Percentiles rank a stretch among this genome's conserved stretches.
Evolutionary conservation across 2,113 vertebrate genomes (phyloP).

Genomic region (Myocastor coypus): DNA sequence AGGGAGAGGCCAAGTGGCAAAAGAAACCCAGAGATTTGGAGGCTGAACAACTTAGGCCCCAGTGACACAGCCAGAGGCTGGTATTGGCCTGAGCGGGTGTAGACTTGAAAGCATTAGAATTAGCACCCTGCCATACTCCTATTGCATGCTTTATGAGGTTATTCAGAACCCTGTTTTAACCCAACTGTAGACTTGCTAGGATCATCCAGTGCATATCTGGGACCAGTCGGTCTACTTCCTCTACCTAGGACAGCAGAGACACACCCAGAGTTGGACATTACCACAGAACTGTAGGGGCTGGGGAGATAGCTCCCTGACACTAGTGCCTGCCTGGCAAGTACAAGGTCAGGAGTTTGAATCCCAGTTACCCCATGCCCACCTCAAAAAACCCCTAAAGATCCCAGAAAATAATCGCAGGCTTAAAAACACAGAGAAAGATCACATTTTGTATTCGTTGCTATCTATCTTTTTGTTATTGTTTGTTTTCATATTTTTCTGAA

Average conservation of each 20-base stretch:
- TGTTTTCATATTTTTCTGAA: neutral
- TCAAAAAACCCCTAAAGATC: too few species aligned
- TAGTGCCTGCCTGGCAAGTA: too few species aligned
- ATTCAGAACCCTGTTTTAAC: neutral
- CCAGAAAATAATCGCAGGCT: neutral
- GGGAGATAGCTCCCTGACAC: too few species aligned
- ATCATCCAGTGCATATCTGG: neutral
- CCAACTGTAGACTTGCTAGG: neutral
- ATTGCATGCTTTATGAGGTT: neutral
- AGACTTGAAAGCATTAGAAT: neutral
- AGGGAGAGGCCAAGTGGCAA: neutral
- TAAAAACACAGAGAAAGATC: neutral
- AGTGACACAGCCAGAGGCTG: neutral
- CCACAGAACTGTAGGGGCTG: neutral
- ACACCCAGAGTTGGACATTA: neutral
- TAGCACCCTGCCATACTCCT: neutral
- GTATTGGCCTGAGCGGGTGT: neutral
- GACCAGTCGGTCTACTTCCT: neutral
- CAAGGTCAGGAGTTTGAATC: too few species aligned
- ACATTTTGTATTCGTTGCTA: neutral
- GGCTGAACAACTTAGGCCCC: neutral
- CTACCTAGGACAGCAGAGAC: neutral
- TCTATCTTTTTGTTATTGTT: neutral
- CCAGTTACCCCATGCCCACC: too few species aligned
- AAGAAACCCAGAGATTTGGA: neutral